phyloP scores from a whole-genome alignment of 2,888 invertebrate genomes.

The Crocallis elinguaria region DNA sequence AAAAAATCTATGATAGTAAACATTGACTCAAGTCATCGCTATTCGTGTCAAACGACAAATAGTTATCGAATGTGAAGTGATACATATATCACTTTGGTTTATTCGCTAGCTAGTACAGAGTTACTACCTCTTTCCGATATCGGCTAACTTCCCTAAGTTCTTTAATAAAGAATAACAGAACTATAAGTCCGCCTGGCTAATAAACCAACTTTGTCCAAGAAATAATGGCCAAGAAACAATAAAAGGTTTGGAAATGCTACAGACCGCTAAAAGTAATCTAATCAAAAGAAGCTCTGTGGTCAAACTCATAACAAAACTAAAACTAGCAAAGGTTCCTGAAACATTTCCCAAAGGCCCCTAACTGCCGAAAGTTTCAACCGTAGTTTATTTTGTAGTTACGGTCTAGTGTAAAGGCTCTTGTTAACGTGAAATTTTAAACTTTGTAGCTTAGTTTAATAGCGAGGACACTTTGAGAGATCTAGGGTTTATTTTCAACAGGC shows the following conservation, averaged over 20 bases:
- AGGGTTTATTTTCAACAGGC: no score
- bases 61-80: no score
- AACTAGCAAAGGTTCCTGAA: conserved; percentile 9
- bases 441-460: no score
- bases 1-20: no score
- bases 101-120: background rate
- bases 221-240: background rate
- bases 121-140: background rate
- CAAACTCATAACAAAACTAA: conserved; percentile 6
- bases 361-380: conserved; percentile 10
- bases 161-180: background rate
- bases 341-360: conserved; percentile 7
- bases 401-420: background rate
- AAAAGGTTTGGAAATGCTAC: background rate
- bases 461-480: no score
- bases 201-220: background rate
- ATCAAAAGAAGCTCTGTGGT: conserved; percentile 5
- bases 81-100: background rate
- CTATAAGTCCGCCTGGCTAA: background rate
- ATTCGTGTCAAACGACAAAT: no score
- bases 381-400: conserved; percentile 6
- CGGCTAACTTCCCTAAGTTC: background rate
- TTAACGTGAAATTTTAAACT: conserved; percentile 1
- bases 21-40: no score
- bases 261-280: conserved; percentile 1